A percentile compares a stretch with the other conserved stretches of the same genome.
These are phyloP conservation scores for Coluber constrictor DNA, from an alignment of 2,797 vertebrate genomes.

Conservation along the genomic window DNA sequence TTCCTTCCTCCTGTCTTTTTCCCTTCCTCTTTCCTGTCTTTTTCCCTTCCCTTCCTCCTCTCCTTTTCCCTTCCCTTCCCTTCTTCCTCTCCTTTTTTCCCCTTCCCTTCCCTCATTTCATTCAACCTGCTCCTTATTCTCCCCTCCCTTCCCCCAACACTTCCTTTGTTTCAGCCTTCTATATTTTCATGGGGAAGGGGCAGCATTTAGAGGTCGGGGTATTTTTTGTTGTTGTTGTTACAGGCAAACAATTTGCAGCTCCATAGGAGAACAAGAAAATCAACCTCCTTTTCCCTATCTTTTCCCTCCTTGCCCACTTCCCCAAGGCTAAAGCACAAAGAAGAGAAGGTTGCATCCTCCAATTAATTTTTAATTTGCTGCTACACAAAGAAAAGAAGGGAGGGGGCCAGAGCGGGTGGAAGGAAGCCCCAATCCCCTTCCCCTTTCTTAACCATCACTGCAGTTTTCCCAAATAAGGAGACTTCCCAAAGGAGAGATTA, in stretches of 20 bases:
- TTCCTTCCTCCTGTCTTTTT: accelerated
- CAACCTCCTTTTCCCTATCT: not conserved
- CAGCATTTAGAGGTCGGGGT: not conserved
- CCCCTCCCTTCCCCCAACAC: not conserved
- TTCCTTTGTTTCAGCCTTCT: not conserved
- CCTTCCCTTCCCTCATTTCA: not conserved
- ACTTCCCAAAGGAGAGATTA: not conserved
- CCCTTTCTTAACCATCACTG: not conserved
- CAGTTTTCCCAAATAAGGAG: not conserved
- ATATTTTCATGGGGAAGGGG: not conserved
- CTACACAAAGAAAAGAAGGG: not conserved
- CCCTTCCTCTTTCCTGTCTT: no score
- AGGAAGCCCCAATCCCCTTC: not conserved
- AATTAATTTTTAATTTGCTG: not conserved
- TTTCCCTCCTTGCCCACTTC: no score
- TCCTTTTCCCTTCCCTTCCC: no score
- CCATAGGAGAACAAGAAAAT: not conserved
- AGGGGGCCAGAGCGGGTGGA: not conserved
- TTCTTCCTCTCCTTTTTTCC: no score
- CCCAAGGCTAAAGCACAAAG: not conserved
- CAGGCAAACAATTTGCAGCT: no score
- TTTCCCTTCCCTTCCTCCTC: no score
- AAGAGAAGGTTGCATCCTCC: not conserved
- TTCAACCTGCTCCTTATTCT: not conserved
- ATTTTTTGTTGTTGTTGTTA: not conserved